Evolutionary conservation across 2,797 vertebrate species (phyloP).

Genomic region (Betta splendens): DNA sequence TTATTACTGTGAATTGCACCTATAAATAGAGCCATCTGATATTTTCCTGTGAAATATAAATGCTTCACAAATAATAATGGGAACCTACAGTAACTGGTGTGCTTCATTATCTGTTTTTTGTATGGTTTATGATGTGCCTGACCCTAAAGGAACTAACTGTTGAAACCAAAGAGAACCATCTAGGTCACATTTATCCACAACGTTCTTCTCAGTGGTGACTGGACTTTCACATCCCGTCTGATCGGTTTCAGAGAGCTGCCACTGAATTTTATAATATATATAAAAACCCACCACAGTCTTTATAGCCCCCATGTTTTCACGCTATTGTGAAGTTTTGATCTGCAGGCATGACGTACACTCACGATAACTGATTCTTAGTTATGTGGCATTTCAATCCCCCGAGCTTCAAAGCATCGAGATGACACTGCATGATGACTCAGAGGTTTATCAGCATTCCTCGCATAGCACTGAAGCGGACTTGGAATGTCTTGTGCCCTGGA

Average conservation of each 20-base stretch:
- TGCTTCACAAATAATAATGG: too few species aligned
- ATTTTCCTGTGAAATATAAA: too few species aligned
- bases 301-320: not conserved
- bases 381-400: too few species aligned
- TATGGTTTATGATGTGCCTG: not conserved
- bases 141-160: not conserved
- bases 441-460: constrained; percentile 79
- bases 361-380: not conserved
- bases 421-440: constrained; percentile 47
- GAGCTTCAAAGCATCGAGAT: not conserved
- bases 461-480: constrained; percentile 55
- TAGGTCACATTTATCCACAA: too few species aligned
- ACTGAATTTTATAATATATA: too few species aligned
- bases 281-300: not conserved
- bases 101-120: not conserved
- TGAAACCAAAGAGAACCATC: too few species aligned
- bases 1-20: too few species aligned
- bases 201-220: too few species aligned
- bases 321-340: not conserved
- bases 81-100: too few species aligned
- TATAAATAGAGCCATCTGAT: too few species aligned
- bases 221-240: too few species aligned
- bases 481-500: constrained; percentile 26
- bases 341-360: not conserved
- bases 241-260: too few species aligned